phyloP scores from a whole-genome alignment of 2,888 invertebrate species.

The Agonum fuliginosum region DNA sequence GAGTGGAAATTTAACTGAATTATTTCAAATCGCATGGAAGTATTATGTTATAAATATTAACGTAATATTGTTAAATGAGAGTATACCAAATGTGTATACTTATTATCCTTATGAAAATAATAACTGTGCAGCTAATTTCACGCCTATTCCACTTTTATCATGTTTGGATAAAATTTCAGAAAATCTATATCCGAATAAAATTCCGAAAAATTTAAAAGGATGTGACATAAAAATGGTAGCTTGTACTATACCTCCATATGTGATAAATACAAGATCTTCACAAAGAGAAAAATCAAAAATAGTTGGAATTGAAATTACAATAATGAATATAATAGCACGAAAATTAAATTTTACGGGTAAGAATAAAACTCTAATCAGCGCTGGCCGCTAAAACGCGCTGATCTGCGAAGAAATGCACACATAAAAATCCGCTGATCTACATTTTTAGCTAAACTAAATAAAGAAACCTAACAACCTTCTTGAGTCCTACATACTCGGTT shows the following conservation, averaged over 20 bases:
- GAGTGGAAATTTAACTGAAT: slow-evolving; percentile 15
- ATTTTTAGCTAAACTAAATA: too few relatives aligned
- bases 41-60: slow-evolving; percentile 33
- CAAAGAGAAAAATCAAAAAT: slow-evolving; percentile 15
- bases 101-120: slow-evolving; percentile 42
- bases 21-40: slow-evolving; percentile 13
- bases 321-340: not conserved
- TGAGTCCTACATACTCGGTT: too few relatives aligned
- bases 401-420: too few relatives aligned
- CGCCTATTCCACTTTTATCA: slow-evolving; percentile 38
- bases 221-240: slow-evolving; percentile 61
- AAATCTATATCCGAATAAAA: slow-evolving; percentile 58
- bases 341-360: slow-evolving; percentile 27
- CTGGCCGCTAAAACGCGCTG: too few relatives aligned
- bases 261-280: slow-evolving; percentile 61
- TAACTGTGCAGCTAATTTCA: not conserved
- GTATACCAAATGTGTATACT: not conserved
- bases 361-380: too few relatives aligned
- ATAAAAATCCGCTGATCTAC: too few relatives aligned
- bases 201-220: slow-evolving; percentile 52
- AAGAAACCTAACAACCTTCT: too few relatives aligned
- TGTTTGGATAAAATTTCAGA: slow-evolving; percentile 55
- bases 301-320: slow-evolving; percentile 15
- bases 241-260: slow-evolving; percentile 60
- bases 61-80: not conserved